Evolutionary conservation across 2,888 invertebrate species (phyloP).

Genomic region (Drosophila prolongata): DNA sequence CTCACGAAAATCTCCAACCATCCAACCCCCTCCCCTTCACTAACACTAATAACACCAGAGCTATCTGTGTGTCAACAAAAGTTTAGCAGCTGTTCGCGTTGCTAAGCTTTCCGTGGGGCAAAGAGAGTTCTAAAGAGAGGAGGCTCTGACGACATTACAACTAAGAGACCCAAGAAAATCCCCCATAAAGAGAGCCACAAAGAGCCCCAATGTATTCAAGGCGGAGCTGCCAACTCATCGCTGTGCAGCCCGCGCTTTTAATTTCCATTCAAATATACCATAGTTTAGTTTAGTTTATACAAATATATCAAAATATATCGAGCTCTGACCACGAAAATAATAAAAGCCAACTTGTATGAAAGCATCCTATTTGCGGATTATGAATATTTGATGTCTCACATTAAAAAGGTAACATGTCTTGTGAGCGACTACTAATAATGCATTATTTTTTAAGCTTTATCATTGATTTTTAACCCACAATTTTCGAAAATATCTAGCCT

Average conservation of each 20-base stretch:
- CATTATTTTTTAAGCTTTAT: no score
- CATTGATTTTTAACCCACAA: no score
- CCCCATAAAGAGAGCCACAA: slow-evolving; percentile 7
- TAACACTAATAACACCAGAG: background rate
- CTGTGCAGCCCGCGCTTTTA: slow-evolving; percentile 53
- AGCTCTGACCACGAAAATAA: slow-evolving; percentile 5
- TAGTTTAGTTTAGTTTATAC: slow-evolving; percentile 21
- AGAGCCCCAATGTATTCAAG: background rate
- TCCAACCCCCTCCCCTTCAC: slow-evolving; percentile 3
- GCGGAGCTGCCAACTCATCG: slow-evolving; percentile 44
- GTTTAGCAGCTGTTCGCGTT: slow-evolving; percentile 43
- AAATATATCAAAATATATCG: slow-evolving; percentile 65
- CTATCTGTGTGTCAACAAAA: slow-evolving; percentile 61
- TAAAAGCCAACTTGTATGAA: background rate
- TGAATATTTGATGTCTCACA: background rate
- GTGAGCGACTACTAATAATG: no score
- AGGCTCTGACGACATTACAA: slow-evolving; percentile 16
- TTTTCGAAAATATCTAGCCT: no score
- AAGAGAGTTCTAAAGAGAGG: slow-evolving; percentile 5
- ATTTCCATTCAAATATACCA: slow-evolving; percentile 45
- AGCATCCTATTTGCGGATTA: background rate
- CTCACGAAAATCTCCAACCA: slow-evolving; percentile 29
- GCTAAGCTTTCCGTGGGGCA: slow-evolving; percentile 34
- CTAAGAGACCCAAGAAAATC: slow-evolving; percentile 3
- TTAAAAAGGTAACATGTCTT: no score